Conservation (phyloP, 2,888 invertebrate genomes). For the Pyrrhosoma nymphula region DNA sequence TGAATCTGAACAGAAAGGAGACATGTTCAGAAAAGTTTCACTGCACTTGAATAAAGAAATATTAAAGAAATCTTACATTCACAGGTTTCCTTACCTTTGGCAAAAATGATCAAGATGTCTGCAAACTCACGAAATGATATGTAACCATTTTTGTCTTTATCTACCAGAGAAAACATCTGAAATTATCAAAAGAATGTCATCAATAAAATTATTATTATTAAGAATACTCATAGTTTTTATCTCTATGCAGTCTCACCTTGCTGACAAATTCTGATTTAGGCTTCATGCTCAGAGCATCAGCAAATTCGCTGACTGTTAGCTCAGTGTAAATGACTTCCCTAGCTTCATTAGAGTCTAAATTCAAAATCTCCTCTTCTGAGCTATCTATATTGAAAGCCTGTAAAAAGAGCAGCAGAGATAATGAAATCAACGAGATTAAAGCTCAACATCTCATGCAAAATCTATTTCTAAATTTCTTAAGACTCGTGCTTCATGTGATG, state of each 20-base stretch:
- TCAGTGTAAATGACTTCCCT: constrained; percentile 80
- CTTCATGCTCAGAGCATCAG: constrained; percentile 81
- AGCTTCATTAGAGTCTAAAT: constrained; percentile 77
- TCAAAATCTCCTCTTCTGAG: constrained; percentile 77
- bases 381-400: constrained; percentile 78
- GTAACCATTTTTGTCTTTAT: constrained; percentile 82
- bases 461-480: background rate
- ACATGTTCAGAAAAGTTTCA: no score
- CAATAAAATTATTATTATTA: background rate
- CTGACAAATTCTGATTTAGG: constrained; percentile 81
- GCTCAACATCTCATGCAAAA: background rate
- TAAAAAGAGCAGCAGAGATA: constrained; percentile 42
- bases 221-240: background rate
- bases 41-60: no score
- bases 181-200: constrained; percentile 34
- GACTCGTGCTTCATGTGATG: background rate
- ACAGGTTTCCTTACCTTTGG: constrained; percentile 78
- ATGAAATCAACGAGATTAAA: background rate
- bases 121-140: constrained; percentile 83
- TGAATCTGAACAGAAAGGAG: no score
- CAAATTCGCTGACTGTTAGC: constrained; percentile 81
- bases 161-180: constrained; percentile 81
- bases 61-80: no score
- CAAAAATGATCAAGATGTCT: constrained; percentile 82
- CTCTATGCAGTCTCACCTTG: constrained; percentile 73